These are phyloP conservation scores for Cossypha polioptera DNA, from an alignment of 2,797 vertebrate species.

Conservation along the genomic window DNA sequence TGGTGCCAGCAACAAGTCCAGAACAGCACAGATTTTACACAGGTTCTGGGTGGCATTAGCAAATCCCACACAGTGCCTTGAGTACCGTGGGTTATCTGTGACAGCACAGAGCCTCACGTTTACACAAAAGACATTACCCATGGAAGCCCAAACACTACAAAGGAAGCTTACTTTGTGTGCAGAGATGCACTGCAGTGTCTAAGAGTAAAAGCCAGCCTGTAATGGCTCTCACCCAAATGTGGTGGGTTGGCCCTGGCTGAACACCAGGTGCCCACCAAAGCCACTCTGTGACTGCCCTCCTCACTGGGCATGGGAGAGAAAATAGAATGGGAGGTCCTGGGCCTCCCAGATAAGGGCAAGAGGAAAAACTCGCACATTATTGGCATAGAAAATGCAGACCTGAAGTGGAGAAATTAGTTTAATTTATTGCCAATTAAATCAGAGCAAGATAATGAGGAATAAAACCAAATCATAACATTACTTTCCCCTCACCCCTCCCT, in stretches of 20 bases:
- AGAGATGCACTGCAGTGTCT: neutral
- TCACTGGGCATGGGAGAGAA: neutral
- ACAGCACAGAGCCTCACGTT: rapidly evolving
- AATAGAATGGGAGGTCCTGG: neutral
- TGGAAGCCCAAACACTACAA: neutral
- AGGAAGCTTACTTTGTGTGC: neutral
- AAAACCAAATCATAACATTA: neutral
- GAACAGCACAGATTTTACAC: neutral
- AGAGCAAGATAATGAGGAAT: neutral
- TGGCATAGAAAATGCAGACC: neutral
- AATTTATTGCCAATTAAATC: neutral
- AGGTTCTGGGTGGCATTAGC: neutral
- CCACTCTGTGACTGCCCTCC: neutral
- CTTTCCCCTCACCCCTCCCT: neutral
- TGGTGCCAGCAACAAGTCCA: neutral
- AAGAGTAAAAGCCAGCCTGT: neutral
- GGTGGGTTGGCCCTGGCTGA: neutral
- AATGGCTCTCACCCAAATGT: neutral
- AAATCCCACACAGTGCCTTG: neutral
- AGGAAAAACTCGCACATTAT: neutral
- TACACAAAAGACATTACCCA: neutral
- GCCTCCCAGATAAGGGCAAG: neutral
- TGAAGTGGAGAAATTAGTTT: neutral
- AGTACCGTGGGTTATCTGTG: rapidly evolving
- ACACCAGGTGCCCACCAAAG: neutral